These are phyloP conservation scores for Scaptomyza flava DNA, from an alignment of 2,888 invertebrate species.

Conservation along the genomic window DNA sequence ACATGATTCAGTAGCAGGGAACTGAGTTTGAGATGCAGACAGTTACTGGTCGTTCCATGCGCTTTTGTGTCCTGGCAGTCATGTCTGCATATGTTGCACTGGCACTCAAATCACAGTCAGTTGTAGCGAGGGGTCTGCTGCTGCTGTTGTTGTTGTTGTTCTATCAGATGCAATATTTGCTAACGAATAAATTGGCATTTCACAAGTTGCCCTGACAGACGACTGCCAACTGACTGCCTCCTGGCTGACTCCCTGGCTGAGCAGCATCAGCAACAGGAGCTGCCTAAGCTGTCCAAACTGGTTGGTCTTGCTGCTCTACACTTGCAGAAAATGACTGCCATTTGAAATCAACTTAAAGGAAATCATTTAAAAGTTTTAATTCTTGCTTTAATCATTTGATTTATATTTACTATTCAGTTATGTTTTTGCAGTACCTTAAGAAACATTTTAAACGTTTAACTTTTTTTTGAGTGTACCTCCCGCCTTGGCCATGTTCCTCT, in stretches of 20 bases:
- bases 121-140: slow-evolving; percentile 26
- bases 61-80: slow-evolving; percentile 76
- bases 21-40: slow-evolving; percentile 22
- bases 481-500: slow-evolving; percentile 21
- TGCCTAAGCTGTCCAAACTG: slow-evolving; percentile 40
- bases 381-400: too few relatives aligned
- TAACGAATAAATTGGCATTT: slow-evolving; percentile 81
- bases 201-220: slow-evolving; percentile 77
- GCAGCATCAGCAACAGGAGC: neutral
- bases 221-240: slow-evolving; percentile 64
- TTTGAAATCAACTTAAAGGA: neutral
- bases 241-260: slow-evolving; percentile 38
- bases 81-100: slow-evolving; percentile 79
- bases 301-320: slow-evolving; percentile 8
- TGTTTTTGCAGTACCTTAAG: neutral
- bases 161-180: slow-evolving; percentile 80
- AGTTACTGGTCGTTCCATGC: slow-evolving; percentile 42
- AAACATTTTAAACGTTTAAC: too few relatives aligned
- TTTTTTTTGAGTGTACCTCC: slow-evolving; percentile 8
- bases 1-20: slow-evolving; percentile 82
- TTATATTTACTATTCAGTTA: too few relatives aligned
- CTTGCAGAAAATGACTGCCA: neutral
- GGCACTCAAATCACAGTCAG: slow-evolving; percentile 65
- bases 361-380: neutral
- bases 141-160: slow-evolving; percentile 50